Conservation (phyloP, 2,888 invertebrate genomes). For the Dryadula phaetusa region DNA sequence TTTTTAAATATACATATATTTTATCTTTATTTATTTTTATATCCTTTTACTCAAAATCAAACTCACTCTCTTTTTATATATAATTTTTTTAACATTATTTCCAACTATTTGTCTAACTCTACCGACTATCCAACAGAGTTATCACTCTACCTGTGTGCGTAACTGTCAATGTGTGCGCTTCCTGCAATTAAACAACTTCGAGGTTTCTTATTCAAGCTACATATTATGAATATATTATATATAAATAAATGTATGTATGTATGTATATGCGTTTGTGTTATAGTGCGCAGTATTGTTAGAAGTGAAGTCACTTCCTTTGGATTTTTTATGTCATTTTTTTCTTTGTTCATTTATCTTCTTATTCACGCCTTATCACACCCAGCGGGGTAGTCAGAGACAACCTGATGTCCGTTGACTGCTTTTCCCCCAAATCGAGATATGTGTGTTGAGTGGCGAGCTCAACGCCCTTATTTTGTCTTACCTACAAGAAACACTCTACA, state of each 20-base stretch:
- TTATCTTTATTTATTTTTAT: too few species aligned
- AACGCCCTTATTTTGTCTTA: too few species aligned
- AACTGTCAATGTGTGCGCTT: constrained; percentile 55
- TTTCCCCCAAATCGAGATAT: too few species aligned
- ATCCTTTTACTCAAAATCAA: too few species aligned
- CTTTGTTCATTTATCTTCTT: neutral
- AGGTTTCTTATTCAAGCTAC: constrained; percentile 53
- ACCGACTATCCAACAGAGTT: constrained; percentile 55
- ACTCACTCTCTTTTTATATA: too few species aligned
- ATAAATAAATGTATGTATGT: constrained; percentile 30
- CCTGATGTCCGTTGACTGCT: too few species aligned
- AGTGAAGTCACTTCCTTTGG: constrained; percentile 48
- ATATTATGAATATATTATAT: constrained; percentile 44
- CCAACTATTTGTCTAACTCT: constrained; percentile 53
- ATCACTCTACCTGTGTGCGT: constrained; percentile 50
- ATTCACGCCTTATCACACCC: too few species aligned
- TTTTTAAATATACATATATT: too few species aligned
- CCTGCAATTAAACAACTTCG: constrained; percentile 67
- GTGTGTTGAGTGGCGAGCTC: too few species aligned
- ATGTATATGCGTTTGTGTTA: constrained; percentile 9
- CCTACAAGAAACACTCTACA: too few species aligned
- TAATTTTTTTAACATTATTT: neutral
- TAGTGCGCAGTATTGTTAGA: constrained; percentile 45
- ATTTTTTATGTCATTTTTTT: constrained; percentile 40
- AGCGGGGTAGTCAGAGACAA: too few species aligned